Evolutionary conservation across 1,140 invertebrate genomes (phyloP).

Genomic region (Drosophila elegans): DNA sequence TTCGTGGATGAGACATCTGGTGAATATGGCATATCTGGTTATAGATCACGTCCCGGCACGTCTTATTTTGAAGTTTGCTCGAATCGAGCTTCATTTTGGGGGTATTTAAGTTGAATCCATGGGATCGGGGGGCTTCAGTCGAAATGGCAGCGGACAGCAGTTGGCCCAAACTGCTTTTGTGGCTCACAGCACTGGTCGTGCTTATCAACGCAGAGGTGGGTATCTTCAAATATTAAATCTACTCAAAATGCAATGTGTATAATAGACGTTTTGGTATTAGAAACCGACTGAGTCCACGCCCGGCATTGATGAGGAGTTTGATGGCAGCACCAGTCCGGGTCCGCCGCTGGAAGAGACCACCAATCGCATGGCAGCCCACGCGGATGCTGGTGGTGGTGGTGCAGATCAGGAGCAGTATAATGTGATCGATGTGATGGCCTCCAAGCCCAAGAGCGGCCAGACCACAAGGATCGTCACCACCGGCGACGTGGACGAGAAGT

Average conservation of each 20-base stretch:
- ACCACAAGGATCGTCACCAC: conserved; percentile 74
- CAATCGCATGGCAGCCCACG: conserved; percentile 35
- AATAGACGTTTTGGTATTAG: background rate
- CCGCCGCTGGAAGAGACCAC: conserved; percentile 20
- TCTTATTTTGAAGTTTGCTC: conserved; percentile 21
- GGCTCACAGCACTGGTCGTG: conserved; percentile 21
- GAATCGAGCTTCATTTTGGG: background rate
- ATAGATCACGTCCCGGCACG: conserved; percentile 67
- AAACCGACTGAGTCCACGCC: conserved; percentile 22
- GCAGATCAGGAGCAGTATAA: conserved; percentile 45
- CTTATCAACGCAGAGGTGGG: conserved; percentile 31
- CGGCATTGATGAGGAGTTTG: conserved; percentile 1
- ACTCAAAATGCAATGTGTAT: too few relatives aligned
- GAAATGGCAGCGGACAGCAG: conserved; percentile 43
- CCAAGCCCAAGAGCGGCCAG: conserved; percentile 61
- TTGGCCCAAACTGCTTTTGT: conserved; percentile 46
- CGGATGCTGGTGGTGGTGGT: conserved; percentile 1
- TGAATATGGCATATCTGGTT: conserved; percentile 41
- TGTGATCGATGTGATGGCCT: conserved; percentile 59
- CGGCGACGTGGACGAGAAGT: conserved; percentile 71
- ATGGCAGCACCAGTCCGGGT: conserved; percentile 10
- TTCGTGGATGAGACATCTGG: conserved; percentile 65
- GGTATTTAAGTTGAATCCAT: conserved; percentile 69
- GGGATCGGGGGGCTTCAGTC: conserved; percentile 59
- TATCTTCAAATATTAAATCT: conserved; percentile 6